Conservation (phyloP, 2,113 vertebrate species). For the Ptychochromis oligacanthus region DNA sequence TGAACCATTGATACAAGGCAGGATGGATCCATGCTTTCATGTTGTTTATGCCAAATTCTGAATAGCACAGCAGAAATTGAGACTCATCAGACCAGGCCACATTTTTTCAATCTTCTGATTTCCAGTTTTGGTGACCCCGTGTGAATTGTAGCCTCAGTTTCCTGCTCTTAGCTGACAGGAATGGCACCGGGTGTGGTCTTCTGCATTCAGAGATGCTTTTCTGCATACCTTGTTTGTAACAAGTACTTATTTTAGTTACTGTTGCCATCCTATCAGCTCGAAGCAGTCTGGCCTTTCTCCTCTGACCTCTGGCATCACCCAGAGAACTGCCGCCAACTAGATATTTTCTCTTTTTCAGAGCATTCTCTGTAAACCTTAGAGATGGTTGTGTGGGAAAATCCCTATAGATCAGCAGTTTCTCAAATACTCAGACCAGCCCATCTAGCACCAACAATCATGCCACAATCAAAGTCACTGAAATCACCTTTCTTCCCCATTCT, state of each 20-base stretch:
- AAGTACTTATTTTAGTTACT: too few species aligned
- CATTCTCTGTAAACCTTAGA: background rate
- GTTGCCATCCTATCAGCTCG: too few species aligned
- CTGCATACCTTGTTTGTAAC: background rate
- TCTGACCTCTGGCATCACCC: background rate
- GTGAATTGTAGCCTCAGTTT: background rate
- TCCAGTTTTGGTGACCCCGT: background rate
- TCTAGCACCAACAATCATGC: background rate
- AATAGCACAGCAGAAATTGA: too few species aligned
- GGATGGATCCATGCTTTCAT: too few species aligned
- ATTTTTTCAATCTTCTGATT: background rate
- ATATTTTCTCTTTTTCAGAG: background rate
- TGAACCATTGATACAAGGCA: too few species aligned
- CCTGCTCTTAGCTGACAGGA: background rate
- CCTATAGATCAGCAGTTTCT: background rate
- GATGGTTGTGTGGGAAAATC: background rate
- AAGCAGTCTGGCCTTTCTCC: background rate
- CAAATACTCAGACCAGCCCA: background rate
- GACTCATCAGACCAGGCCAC: too few species aligned
- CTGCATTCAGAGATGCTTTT: background rate
- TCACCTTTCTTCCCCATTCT: too few species aligned
- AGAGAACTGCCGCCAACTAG: background rate
- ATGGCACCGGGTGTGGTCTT: background rate
- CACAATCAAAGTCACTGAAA: too few species aligned
- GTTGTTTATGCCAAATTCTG: too few species aligned